Evolutionary conservation across 1,140 invertebrate species (phyloP).

Genomic region (Paralvinella palmiformis): DNA sequence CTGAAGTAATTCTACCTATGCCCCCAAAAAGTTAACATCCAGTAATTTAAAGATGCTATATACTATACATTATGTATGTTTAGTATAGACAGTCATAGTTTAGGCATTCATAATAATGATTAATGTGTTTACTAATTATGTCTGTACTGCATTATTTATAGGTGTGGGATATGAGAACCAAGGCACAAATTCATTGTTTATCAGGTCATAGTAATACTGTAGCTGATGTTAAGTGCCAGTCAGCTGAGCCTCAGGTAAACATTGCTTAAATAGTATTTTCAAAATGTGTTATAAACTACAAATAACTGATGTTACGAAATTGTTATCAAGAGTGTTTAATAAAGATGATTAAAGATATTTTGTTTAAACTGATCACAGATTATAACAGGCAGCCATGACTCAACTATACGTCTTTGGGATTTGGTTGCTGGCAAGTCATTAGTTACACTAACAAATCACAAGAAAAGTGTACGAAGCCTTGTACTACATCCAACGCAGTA

Average conservation of each 20-base stretch:
- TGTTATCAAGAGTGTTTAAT: neutral
- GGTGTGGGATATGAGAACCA: constrained; percentile 96
- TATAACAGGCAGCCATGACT: constrained; percentile 65
- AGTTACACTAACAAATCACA: constrained; percentile 96
- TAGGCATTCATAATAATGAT: neutral
- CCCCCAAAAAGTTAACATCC: too few relatives aligned
- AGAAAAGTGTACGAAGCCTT: constrained; percentile 92
- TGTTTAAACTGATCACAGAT: constrained; percentile 49
- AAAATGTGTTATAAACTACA: neutral
- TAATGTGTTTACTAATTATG: neutral
- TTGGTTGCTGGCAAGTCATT: constrained; percentile 89
- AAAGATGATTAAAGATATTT: neutral
- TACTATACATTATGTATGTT: too few relatives aligned
- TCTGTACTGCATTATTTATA: constrained; percentile 23
- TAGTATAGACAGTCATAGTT: neutral
- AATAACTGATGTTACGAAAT: neutral
- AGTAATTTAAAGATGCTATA: too few relatives aligned
- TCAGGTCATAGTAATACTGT: constrained; percentile 97
- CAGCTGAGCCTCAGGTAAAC: constrained; percentile 80
- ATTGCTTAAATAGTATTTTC: neutral
- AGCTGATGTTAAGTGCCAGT: constrained; percentile 86
- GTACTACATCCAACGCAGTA: constrained; percentile 82
- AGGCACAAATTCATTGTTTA: constrained; percentile 95
- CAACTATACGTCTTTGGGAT: constrained; percentile 89
- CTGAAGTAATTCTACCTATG: too few relatives aligned